Conservation (phyloP, 2,797 vertebrate species). For the Acrocephalus scirpaceus region DNA sequence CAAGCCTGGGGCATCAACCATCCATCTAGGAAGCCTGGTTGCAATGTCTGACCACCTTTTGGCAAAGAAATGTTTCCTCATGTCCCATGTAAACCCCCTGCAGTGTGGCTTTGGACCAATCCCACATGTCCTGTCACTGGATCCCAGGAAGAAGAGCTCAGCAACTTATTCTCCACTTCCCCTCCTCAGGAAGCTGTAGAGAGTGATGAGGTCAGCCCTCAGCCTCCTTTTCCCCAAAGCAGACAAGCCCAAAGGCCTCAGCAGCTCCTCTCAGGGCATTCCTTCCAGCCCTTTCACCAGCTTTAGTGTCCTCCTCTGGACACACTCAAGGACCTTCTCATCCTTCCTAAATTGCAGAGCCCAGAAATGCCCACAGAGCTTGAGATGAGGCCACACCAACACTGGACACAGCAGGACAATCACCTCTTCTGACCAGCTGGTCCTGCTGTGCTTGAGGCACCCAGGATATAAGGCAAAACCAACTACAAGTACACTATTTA, state of each 20-base stretch:
- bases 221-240: background rate
- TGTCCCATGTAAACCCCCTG: background rate
- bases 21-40: background rate
- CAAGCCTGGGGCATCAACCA: background rate
- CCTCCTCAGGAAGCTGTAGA: background rate
- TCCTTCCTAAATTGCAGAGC: background rate
- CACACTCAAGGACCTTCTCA: background rate
- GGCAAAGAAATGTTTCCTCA: background rate
- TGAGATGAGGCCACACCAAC: background rate
- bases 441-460: background rate
- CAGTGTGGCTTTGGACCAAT: background rate
- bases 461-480: background rate
- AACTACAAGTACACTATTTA: background rate
- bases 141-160: background rate
- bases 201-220: rapidly evolving
- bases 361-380: background rate
- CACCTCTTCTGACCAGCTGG: background rate
- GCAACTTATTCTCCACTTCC: rapidly evolving
- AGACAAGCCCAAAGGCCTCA: background rate
- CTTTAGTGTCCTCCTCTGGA: background rate
- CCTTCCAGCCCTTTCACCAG: background rate
- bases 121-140: rapidly evolving
- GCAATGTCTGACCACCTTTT: background rate
- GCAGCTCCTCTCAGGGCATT: background rate
- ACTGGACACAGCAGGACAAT: background rate